Percentiles rank a stretch among this genome's conserved stretches.
phyloP scores from a whole-genome alignment of 2,113 vertebrate genomes.

The Butorides virescens region DNA sequence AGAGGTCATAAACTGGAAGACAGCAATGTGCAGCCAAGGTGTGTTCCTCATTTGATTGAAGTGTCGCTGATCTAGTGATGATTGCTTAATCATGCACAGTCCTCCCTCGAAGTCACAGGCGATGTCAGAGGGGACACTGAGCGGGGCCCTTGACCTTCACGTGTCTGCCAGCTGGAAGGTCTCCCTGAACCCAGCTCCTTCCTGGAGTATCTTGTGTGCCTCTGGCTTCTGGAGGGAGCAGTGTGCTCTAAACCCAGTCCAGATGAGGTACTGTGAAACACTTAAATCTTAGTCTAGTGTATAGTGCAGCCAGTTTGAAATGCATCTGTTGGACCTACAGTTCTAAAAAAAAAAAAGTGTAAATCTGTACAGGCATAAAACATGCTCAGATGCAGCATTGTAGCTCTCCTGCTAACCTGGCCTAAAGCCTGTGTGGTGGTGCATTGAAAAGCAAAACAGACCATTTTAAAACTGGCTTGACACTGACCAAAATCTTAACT shows the following conservation, averaged over 20 bases:
- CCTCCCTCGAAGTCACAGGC: not conserved
- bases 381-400: fast-evolving
- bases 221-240: slow-evolving; percentile 42
- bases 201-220: not conserved
- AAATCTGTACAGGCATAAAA: not conserved
- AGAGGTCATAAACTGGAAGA: slow-evolving; percentile 8
- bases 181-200: not conserved
- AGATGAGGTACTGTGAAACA: not conserved
- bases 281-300: not conserved
- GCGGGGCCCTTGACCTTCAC: not conserved
- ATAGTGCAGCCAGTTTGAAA: slow-evolving; percentile 29
- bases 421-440: not conserved
- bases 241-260: not conserved
- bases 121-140: not conserved
- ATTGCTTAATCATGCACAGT: slow-evolving; percentile 33
- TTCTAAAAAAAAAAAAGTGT: not conserved
- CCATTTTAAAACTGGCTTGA: slow-evolving; percentile 52
- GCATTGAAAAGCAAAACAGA: not conserved
- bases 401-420: not conserved
- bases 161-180: not conserved
- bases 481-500: not conserved
- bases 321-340: slow-evolving; percentile 1
- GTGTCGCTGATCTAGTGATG: slow-evolving; percentile 19
- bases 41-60: slow-evolving; percentile 41
- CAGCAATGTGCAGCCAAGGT: slow-evolving; percentile 24